phyloP scores from a whole-genome alignment of 23 tunicate genomes.

The Diplosoma virens region DNA sequence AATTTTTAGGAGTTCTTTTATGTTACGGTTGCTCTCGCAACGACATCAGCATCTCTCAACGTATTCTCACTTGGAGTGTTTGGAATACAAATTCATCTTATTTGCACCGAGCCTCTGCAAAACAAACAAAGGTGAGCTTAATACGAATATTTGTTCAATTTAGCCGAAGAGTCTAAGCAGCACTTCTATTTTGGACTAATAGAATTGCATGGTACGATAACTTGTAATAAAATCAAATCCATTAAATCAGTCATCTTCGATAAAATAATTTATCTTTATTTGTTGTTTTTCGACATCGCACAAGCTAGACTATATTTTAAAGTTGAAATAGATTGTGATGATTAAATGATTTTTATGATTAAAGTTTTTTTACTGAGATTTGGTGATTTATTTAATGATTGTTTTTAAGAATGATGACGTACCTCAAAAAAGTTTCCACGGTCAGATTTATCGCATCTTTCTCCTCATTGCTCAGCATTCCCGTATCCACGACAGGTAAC shows the following conservation, averaged over 20 bases:
- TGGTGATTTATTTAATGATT: too few species aligned
- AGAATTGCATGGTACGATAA: too few species aligned
- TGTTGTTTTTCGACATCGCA: too few species aligned
- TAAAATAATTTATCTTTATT: too few species aligned
- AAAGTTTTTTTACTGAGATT: too few species aligned
- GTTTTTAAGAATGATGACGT: background rate
- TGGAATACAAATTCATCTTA: constrained; percentile 23
- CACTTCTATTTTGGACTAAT: too few species aligned
- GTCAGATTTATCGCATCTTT: constrained; percentile 23
- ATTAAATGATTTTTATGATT: too few species aligned
- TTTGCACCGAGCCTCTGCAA: constrained; percentile 2
- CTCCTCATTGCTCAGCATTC: constrained; percentile 19
- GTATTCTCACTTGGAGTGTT: constrained; percentile 4
- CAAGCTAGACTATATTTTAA: too few species aligned
- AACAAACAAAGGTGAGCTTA: background rate
- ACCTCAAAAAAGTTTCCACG: constrained; percentile 24
- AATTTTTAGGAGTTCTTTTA: constrained; percentile 28
- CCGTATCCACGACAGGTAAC: constrained; percentile 34
- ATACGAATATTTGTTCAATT: too few species aligned
- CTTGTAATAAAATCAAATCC: too few species aligned
- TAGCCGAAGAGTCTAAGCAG: background rate
- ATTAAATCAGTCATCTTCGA: too few species aligned
- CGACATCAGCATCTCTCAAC: constrained; percentile 15
- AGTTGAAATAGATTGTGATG: too few species aligned
- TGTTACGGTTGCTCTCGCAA: constrained; percentile 18